Evolutionary conservation across 1,140 invertebrate genomes (phyloP), one percentile per base, ranked within the genome.

Genomic region (Euura lappo): DNA sequence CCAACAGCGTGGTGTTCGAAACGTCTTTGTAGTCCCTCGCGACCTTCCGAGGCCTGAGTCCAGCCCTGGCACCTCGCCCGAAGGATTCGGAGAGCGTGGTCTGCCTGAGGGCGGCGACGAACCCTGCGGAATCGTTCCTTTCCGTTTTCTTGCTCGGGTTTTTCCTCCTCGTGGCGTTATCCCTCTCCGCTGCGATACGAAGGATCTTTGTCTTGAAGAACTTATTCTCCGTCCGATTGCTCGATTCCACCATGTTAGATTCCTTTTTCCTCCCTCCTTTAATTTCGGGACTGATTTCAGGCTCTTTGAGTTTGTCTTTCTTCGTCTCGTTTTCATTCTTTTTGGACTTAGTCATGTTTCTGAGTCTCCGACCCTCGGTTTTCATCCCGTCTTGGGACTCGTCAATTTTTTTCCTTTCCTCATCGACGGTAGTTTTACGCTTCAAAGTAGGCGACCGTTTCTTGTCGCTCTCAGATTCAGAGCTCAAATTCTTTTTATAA

Each of bases 21-120:
- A 67, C 4, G 68, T 78, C 76, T 68, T 69, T 72, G 65, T 72
- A 72, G 75, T 71, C 74, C 70, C 74, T 77, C 13, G 5, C 60
- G 3, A 46, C 45, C 51, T 60, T 60, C 8, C 51, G 51, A 5
- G 51, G 51, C 6, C 51, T 60, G 51, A 60, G 51, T 72, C 70
- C 67, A 43, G 44, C 43, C 4, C 71, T 67, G 42, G 72, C 67
- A 6, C 8, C 4, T 4, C 51, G 51, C 13, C 8, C 51, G 5
- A 60, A 60, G 51, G 51, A 60, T n/a, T 60, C 51, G 3, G 51
- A 60, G 8, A 60, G 51, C 13, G 51, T 60, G 51, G 51, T 8
- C 51, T 60, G 51, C 6, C 13, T 60, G 8, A 60, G 10, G 51
- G 51, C 3, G 8, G 51, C 8, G 8, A 60, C 51, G 13, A 60